Evolutionary conservation across 2,797 vertebrate genomes (phyloP).

Genomic region (Leptatherina wallacei): DNA sequence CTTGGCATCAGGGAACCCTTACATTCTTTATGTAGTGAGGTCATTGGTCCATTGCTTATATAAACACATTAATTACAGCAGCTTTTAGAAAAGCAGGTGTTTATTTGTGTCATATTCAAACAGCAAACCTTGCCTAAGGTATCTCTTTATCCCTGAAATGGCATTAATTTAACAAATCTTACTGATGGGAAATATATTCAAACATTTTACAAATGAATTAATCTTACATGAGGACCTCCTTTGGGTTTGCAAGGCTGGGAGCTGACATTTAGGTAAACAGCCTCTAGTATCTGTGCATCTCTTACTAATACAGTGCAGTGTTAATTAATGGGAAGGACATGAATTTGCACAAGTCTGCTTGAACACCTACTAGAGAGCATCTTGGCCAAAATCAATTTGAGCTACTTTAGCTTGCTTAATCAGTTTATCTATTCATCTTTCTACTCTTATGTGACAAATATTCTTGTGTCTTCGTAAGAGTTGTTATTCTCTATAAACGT

Average conservation of each 20-base stretch:
- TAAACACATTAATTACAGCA: not conserved
- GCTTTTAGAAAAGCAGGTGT: not conserved
- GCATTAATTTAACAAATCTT: not conserved
- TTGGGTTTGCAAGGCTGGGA: constrained; percentile 1
- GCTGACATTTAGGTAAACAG: constrained; percentile 15
- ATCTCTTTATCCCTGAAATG: not conserved
- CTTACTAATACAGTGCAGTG: constrained; percentile 1
- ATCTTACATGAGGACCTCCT: not conserved
- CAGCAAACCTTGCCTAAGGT: not conserved
- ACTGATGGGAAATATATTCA: not conserved
- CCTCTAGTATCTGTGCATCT: constrained; percentile 19
- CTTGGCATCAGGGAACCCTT: not conserved
- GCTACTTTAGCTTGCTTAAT: not conserved
- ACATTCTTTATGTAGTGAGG: not conserved
- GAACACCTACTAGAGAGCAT: constrained; percentile 7
- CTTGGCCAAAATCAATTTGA: constrained; percentile 10
- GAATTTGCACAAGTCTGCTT: constrained; percentile 6
- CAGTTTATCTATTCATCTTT: not conserved
- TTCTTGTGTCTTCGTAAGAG: constrained; percentile 10
- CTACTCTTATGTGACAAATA: not conserved
- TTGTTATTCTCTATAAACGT: not conserved
- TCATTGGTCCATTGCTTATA: not conserved
- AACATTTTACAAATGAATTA: constrained; percentile 2
- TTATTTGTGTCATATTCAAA: not conserved
- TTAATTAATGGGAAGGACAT: constrained; percentile 37